phyloP scores from a whole-genome alignment of 1,140 invertebrate genomes.

The Brachionus sp. region DNA sequence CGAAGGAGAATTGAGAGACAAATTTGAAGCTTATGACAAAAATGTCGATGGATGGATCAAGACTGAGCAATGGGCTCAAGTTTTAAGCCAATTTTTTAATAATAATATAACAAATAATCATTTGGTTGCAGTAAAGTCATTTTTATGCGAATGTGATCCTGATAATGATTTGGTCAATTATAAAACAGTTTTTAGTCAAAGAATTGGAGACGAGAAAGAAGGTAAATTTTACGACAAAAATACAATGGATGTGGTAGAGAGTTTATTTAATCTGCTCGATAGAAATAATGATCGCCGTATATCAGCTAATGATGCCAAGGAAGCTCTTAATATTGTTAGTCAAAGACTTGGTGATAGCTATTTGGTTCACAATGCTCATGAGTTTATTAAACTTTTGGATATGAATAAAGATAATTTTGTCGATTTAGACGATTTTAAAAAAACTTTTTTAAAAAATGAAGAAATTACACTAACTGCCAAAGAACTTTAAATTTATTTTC shows the following conservation, averaged over 20 bases:
- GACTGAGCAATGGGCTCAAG: not conserved
- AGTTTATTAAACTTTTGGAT: not conserved
- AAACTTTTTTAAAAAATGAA: slow-evolving; percentile 16
- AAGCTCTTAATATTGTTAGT: not conserved
- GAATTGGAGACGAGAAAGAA: not conserved
- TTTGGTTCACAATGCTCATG: not conserved
- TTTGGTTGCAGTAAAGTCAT: not conserved
- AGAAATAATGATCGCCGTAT: slow-evolving; percentile 13
- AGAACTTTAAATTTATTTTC: not conserved
- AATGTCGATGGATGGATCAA: not conserved
- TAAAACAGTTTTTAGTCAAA: not conserved
- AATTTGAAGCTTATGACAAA: not conserved
- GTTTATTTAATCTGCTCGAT: not conserved
- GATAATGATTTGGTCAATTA: slow-evolving; percentile 10
- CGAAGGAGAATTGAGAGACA: not conserved
- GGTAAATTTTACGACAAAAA: not conserved
- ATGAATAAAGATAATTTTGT: not conserved
- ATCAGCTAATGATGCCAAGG: not conserved
- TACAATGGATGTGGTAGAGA: not conserved
- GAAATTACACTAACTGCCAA: not conserved
- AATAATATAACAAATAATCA: not conserved
- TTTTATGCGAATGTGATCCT: slow-evolving; percentile 20
- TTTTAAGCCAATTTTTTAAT: slow-evolving; percentile 12
- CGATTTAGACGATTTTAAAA: slow-evolving; percentile 22
- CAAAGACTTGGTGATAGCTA: not conserved